Conservation (phyloP, 1,140 invertebrate species). For the Solenopsis fugax region DNA sequence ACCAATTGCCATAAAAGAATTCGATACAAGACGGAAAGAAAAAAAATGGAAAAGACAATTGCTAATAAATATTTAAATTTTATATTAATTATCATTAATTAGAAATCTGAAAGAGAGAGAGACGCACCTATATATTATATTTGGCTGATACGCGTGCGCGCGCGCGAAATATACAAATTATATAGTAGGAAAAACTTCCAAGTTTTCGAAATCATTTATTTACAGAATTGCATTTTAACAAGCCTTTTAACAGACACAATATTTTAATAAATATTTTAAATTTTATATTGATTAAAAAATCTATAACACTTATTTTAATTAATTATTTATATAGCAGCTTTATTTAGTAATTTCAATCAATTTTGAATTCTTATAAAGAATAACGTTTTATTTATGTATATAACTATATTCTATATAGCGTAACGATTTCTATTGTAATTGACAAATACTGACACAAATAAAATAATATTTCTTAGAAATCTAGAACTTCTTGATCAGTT, state of each 20-base stretch:
- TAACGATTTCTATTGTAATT: not conserved
- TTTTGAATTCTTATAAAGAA: not conserved
- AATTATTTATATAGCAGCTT: not conserved
- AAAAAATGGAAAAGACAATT: constrained; percentile 22
- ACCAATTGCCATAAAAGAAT: constrained; percentile 29
- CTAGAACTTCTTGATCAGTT: not conserved
- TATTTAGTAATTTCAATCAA: not conserved
- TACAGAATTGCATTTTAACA: not conserved
- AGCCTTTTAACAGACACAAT: not conserved
- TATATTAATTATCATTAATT: not conserved
- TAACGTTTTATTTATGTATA: not conserved
- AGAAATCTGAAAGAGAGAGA: not conserved
- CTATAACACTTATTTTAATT: not conserved
- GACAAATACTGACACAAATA: not conserved
- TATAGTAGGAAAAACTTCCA: too few species aligned
- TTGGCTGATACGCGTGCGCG: too few species aligned
- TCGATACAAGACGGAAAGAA: not conserved
- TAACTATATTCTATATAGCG: not conserved
- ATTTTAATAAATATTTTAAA: too few species aligned
- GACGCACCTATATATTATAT: too few species aligned
- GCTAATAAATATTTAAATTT: constrained; percentile 57
- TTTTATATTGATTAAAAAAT: too few species aligned
- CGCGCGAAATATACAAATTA: too few species aligned
- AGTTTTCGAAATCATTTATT: too few species aligned
- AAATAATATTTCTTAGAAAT: not conserved